These are phyloP conservation scores for Isotomurus palustris DNA, from an alignment of 2,888 invertebrate species.

Conservation along the genomic window DNA sequence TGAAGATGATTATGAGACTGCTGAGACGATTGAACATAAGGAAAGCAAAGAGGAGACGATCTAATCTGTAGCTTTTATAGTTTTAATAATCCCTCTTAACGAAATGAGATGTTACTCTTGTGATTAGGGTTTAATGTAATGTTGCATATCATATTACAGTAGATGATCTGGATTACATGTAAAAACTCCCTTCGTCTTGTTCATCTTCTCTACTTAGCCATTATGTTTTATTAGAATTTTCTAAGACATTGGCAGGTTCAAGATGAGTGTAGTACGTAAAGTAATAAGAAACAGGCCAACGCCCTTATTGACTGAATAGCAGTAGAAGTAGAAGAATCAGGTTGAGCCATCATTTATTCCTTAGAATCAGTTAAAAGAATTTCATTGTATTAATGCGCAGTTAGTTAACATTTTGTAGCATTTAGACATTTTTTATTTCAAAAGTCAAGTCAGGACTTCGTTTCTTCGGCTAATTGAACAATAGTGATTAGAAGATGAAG, in stretches of 20 bases:
- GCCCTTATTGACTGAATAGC: slow-evolving; percentile 46
- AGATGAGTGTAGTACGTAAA: too few species aligned
- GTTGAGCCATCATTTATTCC: slow-evolving; percentile 1
- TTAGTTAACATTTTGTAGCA: neutral
- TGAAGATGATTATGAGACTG: too few species aligned
- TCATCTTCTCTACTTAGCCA: neutral
- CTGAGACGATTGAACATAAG: too few species aligned
- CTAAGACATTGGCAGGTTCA: slow-evolving; percentile 24
- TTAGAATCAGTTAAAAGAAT: too few species aligned
- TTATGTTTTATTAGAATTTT: slow-evolving; percentile 17
- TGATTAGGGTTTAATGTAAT: slow-evolving; percentile 8
- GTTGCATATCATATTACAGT: slow-evolving; percentile 9
- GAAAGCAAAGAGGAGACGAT: too few species aligned
- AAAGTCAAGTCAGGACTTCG: too few species aligned
- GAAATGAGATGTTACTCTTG: slow-evolving; percentile 11
- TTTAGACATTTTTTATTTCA: too few species aligned
- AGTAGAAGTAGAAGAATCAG: slow-evolving; percentile 15
- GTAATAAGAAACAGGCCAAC: slow-evolving; percentile 40
- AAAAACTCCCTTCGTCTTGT: slow-evolving; percentile 1
- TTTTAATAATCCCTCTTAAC: slow-evolving; percentile 5
- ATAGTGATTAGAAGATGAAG: too few species aligned
- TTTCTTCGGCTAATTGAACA: too few species aligned
- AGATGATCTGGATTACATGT: slow-evolving; percentile 7
- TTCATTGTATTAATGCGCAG: too few species aligned
- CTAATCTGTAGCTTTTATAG: too few species aligned